Base-by-base conservation (phyloP, 2,888 invertebrate species). In the Junonia oenone region DNA sequence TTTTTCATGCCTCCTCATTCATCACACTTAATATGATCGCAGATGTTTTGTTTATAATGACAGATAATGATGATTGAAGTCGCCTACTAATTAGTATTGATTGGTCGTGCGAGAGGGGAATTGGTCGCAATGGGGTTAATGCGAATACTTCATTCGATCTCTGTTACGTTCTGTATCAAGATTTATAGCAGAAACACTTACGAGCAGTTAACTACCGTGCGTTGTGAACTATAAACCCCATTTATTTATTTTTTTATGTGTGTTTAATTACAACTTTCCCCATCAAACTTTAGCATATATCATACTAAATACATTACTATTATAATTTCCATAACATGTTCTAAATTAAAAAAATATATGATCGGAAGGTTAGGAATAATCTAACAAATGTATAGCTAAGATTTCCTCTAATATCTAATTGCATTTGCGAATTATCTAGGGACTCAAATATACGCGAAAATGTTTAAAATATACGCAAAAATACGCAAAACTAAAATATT, bases 81-180 rank as follows among this genome's bases (percentile, higher is more conserved):
- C 50, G 35, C 35, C 35, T 17, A 35, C 29, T 52, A 62, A 57
- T 62, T 57, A 45, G 15, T 47, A 38, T 46, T 51, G 54, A 55
- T 57, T 46, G 40, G 37, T 33, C 29, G 27, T 52, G 37, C 37
- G 38, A 46, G 37, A 33, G 26, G 33, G 26, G 53, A 59, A 59
- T 63, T 60, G 45, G 29, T 57, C n/a, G 49, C 51, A 58, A 62
- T 58, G 55, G 45, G 51, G 58, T 62, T 55, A 53, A 58, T 61
- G 45, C 27, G 46, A 45, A 52, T 55, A 45, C 55, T 52, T 61
- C 54, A 51, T 50, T 56, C 29, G 33, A 53, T 62, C 58, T 55
- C 58, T 43, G 56, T 49, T 45, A 19, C 38, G 15, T 38, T n/a
- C n/a, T 11, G n/a, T 27, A 57, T 49, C 31, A 38, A 55, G 35